Conservation (phyloP, 2,113 vertebrate species). For the Erythrolamprus reginae region DNA sequence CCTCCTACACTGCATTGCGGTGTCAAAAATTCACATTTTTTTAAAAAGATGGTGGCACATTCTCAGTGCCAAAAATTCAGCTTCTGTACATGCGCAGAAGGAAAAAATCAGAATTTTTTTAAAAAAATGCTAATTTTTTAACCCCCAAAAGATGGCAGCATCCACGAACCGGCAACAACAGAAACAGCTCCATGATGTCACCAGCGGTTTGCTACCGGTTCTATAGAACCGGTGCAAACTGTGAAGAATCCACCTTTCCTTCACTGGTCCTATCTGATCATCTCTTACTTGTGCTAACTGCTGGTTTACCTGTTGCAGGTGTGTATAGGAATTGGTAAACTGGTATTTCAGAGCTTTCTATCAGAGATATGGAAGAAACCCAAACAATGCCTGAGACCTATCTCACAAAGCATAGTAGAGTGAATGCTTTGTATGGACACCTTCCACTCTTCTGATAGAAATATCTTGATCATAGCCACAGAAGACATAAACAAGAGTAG, state of each 20-base stretch:
- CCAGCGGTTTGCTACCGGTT: too few species aligned
- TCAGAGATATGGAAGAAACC: neutral
- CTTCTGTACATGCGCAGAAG: too few species aligned
- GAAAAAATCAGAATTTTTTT: too few species aligned
- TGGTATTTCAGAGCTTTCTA: neutral
- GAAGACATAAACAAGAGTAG: neutral
- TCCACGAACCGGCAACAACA: too few species aligned
- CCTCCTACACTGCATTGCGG: too few species aligned
- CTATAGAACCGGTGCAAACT: too few species aligned
- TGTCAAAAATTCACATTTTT: too few species aligned
- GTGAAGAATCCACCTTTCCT: neutral
- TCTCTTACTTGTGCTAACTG: neutral
- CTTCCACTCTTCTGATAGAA: neutral
- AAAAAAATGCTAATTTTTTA: too few species aligned
- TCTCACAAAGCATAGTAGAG: neutral
- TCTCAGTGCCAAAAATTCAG: too few species aligned
- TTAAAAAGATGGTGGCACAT: too few species aligned
- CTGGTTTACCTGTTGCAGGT: neutral
- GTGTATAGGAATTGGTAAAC: neutral
- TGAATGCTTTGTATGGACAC: neutral
- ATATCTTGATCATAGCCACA: neutral
- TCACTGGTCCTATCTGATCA: neutral
- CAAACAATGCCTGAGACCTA: neutral
- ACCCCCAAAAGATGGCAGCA: too few species aligned
- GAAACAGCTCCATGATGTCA: too few species aligned